phyloP scores from a whole-genome alignment of 1,140 invertebrate genomes.

The Cyrtorhinus lividipennis region DNA sequence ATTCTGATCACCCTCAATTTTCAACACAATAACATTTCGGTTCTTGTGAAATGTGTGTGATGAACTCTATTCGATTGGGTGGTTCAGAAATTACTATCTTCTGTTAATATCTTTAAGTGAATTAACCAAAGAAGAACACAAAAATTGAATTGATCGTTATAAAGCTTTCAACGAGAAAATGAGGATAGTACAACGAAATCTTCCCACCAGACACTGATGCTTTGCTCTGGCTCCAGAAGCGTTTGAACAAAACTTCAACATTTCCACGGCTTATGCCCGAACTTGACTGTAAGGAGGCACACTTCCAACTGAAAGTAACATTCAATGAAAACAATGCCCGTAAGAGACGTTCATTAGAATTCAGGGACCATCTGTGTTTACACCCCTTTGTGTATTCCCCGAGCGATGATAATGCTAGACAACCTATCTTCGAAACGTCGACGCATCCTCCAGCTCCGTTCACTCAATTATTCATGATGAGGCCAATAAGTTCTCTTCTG shows the following conservation, averaged over 20 bases:
- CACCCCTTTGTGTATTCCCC: constrained; percentile 7
- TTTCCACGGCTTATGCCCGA: not conserved
- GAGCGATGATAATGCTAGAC: not conserved
- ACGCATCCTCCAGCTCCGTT: not conserved
- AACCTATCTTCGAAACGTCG: not conserved
- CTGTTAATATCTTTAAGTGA: too few relatives aligned
- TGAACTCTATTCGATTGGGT: too few relatives aligned
- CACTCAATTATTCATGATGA: not conserved
- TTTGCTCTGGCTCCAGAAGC: not conserved
- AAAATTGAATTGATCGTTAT: too few relatives aligned
- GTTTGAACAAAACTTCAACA: constrained; percentile 2
- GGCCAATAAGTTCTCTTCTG: not conserved
- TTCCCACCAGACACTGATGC: not conserved
- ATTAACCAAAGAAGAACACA: too few relatives aligned
- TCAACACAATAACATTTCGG: too few relatives aligned
- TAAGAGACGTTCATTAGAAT: not conserved
- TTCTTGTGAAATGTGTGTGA: too few relatives aligned
- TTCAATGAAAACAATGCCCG: not conserved
- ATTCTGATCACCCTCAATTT: too few relatives aligned
- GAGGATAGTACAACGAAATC: too few relatives aligned
- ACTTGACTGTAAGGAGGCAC: not conserved
- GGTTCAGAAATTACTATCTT: too few relatives aligned
- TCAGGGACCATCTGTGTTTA: constrained; percentile 5
- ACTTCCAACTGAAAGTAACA: not conserved
- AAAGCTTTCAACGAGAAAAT: too few relatives aligned